phyloP scores from a whole-genome alignment of 2,113 vertebrate species.

The Taurulus bubalis region DNA sequence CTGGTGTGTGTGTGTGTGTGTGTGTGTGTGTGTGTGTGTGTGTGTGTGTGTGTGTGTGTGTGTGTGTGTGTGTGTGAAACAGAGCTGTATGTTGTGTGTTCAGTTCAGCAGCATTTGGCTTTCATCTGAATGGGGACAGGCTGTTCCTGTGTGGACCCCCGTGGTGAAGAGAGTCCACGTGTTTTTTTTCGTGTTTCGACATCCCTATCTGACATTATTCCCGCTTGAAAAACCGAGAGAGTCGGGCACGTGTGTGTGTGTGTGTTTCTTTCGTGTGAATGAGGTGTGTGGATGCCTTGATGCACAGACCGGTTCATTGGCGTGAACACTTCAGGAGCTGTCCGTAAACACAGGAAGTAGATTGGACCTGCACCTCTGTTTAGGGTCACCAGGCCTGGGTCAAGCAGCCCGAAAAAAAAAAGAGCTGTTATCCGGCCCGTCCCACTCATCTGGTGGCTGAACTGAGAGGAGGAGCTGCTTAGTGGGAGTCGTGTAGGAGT shows the following conservation, averaged over 20 bases:
- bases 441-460: too few relatives aligned
- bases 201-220: slow-evolving; percentile 30
- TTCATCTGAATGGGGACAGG: slow-evolving; percentile 37
- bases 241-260: slow-evolving; percentile 18
- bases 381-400: slow-evolving; percentile 60
- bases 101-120: slow-evolving; percentile 74
- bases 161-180: too few relatives aligned
- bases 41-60: slow-evolving; percentile 47
- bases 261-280: neutral
- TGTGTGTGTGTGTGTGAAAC: slow-evolving; percentile 1
- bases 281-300: slow-evolving; percentile 41
- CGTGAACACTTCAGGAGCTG: slow-evolving; percentile 67
- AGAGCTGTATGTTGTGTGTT: slow-evolving; percentile 50
- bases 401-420: slow-evolving; percentile 32
- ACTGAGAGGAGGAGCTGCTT: slow-evolving; percentile 70
- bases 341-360: slow-evolving; percentile 53
- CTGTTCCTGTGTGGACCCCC: slow-evolving; percentile 22
- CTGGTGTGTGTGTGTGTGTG: slow-evolving; percentile 51
- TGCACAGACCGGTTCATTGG: slow-evolving; percentile 79
- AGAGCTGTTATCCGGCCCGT: slow-evolving; percentile 17
- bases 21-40: slow-evolving; percentile 47
- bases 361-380: slow-evolving; percentile 41
- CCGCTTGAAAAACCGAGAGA: slow-evolving; percentile 5
- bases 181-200: too few relatives aligned
- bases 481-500: slow-evolving; percentile 73